These are phyloP conservation scores for Emmelina monodactyla DNA, from an alignment of 2,888 invertebrate genomes.

Conservation along the genomic window DNA sequence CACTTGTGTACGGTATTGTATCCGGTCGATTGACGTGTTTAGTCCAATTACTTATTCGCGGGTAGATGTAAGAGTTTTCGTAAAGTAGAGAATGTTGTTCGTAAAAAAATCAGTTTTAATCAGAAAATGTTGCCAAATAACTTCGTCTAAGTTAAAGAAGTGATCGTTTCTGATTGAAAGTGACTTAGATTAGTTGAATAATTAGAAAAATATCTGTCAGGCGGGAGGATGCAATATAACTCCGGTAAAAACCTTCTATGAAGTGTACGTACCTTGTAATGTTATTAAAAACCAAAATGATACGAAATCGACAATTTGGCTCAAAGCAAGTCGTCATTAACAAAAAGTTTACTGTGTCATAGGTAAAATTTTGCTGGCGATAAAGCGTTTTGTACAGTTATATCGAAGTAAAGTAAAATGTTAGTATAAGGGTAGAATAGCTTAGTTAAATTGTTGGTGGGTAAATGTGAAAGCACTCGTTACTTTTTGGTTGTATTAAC, in stretches of 20 bases:
- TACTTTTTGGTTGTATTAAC: neutral
- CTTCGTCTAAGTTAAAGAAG: too few species aligned
- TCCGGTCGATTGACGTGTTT: too few species aligned
- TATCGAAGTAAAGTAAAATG: slow-evolving; percentile 33
- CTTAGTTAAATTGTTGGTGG: slow-evolving; percentile 31
- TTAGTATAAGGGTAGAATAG: slow-evolving; percentile 37
- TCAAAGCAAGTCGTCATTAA: slow-evolving; percentile 33
- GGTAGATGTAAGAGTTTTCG: too few species aligned
- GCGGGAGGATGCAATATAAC: slow-evolving; percentile 55
- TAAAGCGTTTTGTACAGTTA: slow-evolving; percentile 62
- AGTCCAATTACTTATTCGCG: too few species aligned
- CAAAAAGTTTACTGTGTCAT: slow-evolving; percentile 14
- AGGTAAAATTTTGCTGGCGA: slow-evolving; percentile 55
- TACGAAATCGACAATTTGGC: slow-evolving; percentile 27
- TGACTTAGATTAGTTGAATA: too few species aligned
- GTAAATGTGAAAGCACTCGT: neutral
- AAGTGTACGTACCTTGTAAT: slow-evolving; percentile 51
- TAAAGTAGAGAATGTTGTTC: too few species aligned
- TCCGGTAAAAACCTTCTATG: slow-evolving; percentile 54
- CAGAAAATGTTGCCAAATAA: too few species aligned
- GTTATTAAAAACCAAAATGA: too few species aligned
- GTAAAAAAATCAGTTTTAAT: too few species aligned
- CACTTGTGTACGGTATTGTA: too few species aligned
- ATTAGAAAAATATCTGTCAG: slow-evolving; percentile 47
- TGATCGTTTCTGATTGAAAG: too few species aligned